Conservation (phyloP, 1,140 invertebrate genomes). For the Drosophila arizonae region DNA sequence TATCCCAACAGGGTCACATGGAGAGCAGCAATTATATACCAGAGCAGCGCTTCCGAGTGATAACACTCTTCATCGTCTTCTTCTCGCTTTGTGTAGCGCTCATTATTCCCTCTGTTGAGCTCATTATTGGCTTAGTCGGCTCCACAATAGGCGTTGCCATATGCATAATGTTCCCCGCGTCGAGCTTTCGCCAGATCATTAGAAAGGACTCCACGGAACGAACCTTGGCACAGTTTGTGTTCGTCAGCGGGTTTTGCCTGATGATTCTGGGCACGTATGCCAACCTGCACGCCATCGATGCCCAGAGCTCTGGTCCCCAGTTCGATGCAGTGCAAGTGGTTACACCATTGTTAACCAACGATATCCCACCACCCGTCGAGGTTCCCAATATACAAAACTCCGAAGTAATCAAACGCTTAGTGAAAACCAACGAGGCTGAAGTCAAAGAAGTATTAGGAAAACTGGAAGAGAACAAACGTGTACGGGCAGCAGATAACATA, state of each 20-base stretch:
- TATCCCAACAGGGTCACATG: slow-evolving; percentile 79
- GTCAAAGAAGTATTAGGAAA: slow-evolving; percentile 38
- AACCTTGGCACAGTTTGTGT: slow-evolving; percentile 88
- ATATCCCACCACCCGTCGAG: slow-evolving; percentile 44
- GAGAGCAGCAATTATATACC: slow-evolving; percentile 86
- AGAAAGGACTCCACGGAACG: slow-evolving; percentile 90
- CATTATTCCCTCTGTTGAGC: slow-evolving; percentile 94
- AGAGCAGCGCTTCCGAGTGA: slow-evolving; percentile 89
- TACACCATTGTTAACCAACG: slow-evolving; percentile 69
- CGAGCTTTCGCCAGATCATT: slow-evolving; percentile 88
- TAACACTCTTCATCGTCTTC: slow-evolving; percentile 90
- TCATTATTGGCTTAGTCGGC: slow-evolving; percentile 95
- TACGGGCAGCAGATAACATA: slow-evolving; percentile 7
- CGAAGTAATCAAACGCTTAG: slow-evolving; percentile 56
- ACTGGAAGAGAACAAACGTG: slow-evolving; percentile 30
- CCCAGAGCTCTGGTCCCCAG: slow-evolving; percentile 82
- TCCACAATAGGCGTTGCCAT: slow-evolving; percentile 97
- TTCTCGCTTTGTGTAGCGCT: slow-evolving; percentile 90
- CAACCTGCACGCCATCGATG: slow-evolving; percentile 90
- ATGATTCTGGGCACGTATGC: slow-evolving; percentile 94
- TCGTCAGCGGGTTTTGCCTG: slow-evolving; percentile 90
- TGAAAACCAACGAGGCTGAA: slow-evolving; percentile 20
- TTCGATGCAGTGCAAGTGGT: slow-evolving; percentile 53
- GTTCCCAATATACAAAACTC: slow-evolving; percentile 52
- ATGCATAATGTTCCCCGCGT: slow-evolving; percentile 95